Evolutionary conservation across 2,113 vertebrate species (phyloP).

Genomic region (Bucco capensis): DNA sequence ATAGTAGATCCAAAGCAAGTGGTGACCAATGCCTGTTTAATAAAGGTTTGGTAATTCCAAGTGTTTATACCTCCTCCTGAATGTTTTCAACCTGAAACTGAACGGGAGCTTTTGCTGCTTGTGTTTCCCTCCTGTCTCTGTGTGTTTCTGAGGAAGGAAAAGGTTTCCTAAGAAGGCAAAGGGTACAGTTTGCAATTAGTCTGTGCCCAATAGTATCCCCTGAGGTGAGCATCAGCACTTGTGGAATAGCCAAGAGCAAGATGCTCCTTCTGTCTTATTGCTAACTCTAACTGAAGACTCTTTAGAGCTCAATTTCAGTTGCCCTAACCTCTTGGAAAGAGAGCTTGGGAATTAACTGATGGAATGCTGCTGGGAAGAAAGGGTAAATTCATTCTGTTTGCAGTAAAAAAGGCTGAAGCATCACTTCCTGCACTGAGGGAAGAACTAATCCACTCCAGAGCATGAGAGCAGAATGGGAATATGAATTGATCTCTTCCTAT

Average conservation of each 20-base stretch:
- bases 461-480: neutral
- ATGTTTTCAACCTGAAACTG: neutral
- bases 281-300: neutral
- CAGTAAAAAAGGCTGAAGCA: neutral
- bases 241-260: neutral
- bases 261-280: neutral
- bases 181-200: neutral
- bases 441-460: neutral
- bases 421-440: neutral
- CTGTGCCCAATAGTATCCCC: neutral
- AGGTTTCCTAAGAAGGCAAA: neutral
- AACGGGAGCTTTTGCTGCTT: neutral
- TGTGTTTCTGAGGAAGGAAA: neutral
- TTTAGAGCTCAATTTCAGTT: neutral
- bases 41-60: conserved; percentile 85
- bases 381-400: neutral
- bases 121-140: neutral
- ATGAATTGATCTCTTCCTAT: too few relatives aligned
- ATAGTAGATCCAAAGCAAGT: conserved; percentile 96
- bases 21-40: conserved; percentile 94
- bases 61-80: neutral
- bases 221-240: too few relatives aligned
- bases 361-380: neutral
- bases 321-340: neutral
- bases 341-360: neutral